A percentile compares a stretch with the other conserved stretches of the same genome.
Evolutionary conservation across 2,797 vertebrate species (phyloP).

Genomic region (Ataeniobius toweri): DNA sequence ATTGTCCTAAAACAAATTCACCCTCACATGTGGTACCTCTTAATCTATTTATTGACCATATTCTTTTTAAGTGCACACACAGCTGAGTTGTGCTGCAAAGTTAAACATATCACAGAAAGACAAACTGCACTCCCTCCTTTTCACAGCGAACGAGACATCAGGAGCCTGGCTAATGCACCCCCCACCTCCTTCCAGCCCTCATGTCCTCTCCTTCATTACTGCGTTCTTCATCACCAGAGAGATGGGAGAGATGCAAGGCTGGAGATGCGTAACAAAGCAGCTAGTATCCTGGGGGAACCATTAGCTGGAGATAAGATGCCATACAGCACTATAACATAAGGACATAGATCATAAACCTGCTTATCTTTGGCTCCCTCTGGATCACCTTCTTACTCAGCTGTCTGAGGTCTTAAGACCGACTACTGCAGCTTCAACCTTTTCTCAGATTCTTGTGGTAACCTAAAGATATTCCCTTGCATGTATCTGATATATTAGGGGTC

Average conservation of each 20-base stretch:
- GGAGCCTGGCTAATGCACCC: constrained; percentile 39
- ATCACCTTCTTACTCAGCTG: constrained; percentile 47
- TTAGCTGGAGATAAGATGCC: constrained; percentile 70
- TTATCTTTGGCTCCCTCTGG: constrained; percentile 70
- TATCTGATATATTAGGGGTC: constrained; percentile 41
- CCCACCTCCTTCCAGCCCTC: constrained; percentile 23
- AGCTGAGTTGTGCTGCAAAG: constrained; percentile 46
- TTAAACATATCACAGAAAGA: constrained; percentile 38
- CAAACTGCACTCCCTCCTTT: constrained; percentile 13
- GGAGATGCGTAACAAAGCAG: constrained; percentile 75
- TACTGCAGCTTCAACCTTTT: constrained; percentile 7
- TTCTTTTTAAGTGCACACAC: constrained; percentile 29
- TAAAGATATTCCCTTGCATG: constrained; percentile 22
- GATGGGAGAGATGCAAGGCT: constrained; percentile 69
- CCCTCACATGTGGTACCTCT: constrained; percentile 59
- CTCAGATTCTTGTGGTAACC: constrained; percentile 38
- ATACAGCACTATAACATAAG: constrained; percentile 60
- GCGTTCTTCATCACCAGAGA: constrained; percentile 64
- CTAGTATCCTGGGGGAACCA: constrained; percentile 70
- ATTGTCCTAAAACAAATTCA: constrained; percentile 50
- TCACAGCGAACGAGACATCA: constrained; percentile 38
- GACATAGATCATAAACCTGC: constrained; percentile 78
- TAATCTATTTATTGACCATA: constrained; percentile 56
- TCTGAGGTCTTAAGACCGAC: constrained; percentile 42
- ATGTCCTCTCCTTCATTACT: constrained; percentile 68